Percentiles rank a stretch among this genome's conserved stretches.
Conservation (phyloP, 2,113 vertebrate genomes). For the Microtus montanus region DNA sequence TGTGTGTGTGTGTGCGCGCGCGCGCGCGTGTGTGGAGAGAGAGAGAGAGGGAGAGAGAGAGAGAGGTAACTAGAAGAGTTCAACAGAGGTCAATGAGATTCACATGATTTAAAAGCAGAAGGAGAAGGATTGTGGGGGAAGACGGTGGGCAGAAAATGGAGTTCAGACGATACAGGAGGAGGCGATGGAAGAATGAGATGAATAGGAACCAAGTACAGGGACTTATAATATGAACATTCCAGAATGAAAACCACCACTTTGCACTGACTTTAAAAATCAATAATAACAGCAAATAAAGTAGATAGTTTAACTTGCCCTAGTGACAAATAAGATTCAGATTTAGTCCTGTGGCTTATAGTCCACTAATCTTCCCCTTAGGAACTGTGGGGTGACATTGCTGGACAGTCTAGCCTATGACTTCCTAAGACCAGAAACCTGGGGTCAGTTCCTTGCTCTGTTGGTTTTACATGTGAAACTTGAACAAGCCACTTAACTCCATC, state of each 20-base stretch:
- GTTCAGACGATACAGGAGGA: background rate
- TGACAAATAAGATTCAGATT: background rate
- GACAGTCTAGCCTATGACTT: background rate
- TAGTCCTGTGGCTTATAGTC: background rate
- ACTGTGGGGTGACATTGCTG: fast-evolving
- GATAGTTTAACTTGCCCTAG: background rate
- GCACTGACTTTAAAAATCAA: background rate
- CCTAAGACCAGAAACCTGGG: background rate
- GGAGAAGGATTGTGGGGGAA: background rate
- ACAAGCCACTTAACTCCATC: background rate
- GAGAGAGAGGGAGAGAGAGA: no score
- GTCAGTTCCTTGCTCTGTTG: background rate
- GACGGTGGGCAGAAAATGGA: background rate
- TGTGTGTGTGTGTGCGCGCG: background rate
- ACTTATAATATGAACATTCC: background rate
- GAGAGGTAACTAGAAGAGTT: background rate
- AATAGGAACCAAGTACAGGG: background rate
- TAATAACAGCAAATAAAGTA: background rate
- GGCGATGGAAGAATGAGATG: background rate
- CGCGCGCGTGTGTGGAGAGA: no score
- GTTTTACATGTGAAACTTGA: constrained; percentile 19
- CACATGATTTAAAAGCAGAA: background rate
- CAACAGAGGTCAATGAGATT: background rate
- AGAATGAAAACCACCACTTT: background rate
- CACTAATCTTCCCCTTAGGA: background rate